Base-by-base conservation (phyloP, 2,888 invertebrate species). In the Lasiommata megera region DNA sequence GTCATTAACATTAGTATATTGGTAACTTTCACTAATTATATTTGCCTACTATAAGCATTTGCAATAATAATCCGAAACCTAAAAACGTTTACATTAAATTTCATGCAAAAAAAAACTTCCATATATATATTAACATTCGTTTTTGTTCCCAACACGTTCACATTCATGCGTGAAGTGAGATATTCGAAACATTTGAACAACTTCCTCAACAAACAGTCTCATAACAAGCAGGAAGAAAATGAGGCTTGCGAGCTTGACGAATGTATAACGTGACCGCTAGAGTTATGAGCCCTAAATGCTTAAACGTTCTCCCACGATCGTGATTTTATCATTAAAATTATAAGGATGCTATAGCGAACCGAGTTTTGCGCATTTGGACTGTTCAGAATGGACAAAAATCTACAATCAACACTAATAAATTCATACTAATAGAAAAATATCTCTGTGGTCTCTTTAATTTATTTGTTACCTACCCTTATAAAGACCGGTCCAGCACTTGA, bases 261-360 rank as follows among this genome's bases (percentile, higher is more conserved):
- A 82, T 80, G 75, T 68, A 65, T 73, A 72, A 76, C 80, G 76
- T 80, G 78, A 76, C 65, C 65, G 64, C 67, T 77, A 77, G 77
- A 77, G 80, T 75, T 71, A 65, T 60, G 47, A 58, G 60, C 60
- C 61, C 55, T 64, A 65, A 70, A 66, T 66, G 69, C 53, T 55
- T 65, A 62, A 67, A 67, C 67, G 67, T 60, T 63, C 60, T 65
- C 65, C 64, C 64, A 67, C 65, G 67, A 63, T 54, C 65, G 67
- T 69, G 67, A 68, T 68, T 65, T 64, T 62, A 58, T 68, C 69
- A 71, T 69, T 69, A 70, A 62, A 66, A 58, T 63, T 60, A 62
- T 63, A 62, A 67, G 62, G 62, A 63, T 62, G 55, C 62, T 60
- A 59, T 65, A 56, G 58, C 38, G 59, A 29, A 44, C 40, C 46